These are phyloP conservation scores for Myotis davidii DNA, from an alignment of 2,113 vertebrate genomes.

Conservation along the genomic window DNA sequence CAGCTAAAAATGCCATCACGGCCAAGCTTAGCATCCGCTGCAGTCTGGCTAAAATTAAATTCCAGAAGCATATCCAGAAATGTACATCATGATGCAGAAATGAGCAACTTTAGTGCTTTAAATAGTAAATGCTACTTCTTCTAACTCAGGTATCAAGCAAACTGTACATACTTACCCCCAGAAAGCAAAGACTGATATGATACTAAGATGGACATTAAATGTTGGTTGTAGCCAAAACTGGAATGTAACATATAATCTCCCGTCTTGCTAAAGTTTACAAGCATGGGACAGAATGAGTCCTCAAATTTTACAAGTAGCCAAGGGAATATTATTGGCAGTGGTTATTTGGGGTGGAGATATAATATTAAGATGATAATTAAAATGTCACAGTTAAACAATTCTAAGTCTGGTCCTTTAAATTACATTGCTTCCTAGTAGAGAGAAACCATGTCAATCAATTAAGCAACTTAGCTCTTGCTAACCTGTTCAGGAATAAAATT, in stretches of 20 bases:
- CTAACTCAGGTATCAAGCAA: not conserved
- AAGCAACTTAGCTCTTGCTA: not conserved
- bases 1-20: not conserved
- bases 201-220: not conserved
- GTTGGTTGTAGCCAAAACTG: not conserved
- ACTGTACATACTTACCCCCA: not conserved
- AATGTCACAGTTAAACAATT: slow-evolving; percentile 2
- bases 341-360: not conserved
- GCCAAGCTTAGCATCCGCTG: not conserved
- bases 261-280: not conserved
- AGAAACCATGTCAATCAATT: slow-evolving; percentile 13
- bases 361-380: slow-evolving; percentile 13
- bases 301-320: not conserved
- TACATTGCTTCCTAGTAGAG: not conserved
- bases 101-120: slow-evolving; percentile 42
- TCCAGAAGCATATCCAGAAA: not conserved
- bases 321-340: not conserved
- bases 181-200: not conserved
- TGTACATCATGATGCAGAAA: not conserved
- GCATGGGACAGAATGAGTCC: not conserved
- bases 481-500: slow-evolving; percentile 23
- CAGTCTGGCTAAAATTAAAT: not conserved
- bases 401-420: not conserved
- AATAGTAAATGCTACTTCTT: slow-evolving; percentile 13
- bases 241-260: not conserved